Base-by-base conservation (phyloP, 1,140 invertebrate genomes). In the Drosophila setifemur region DNA sequence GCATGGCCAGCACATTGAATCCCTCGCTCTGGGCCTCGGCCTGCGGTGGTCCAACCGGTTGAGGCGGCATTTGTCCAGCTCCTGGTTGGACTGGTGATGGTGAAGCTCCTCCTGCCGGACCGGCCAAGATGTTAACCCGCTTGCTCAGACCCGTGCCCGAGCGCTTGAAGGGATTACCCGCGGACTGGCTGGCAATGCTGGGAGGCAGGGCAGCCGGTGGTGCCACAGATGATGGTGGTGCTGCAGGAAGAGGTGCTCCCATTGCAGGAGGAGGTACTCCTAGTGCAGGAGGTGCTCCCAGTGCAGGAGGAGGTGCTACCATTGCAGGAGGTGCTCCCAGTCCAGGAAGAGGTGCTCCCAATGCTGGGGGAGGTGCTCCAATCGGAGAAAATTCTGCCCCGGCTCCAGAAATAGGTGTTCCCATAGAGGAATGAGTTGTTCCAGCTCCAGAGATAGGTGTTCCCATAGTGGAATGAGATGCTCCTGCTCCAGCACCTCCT, bases 151-250 rank as follows among this genome's bases (percentile, higher is more conserved):
- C 70, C 5, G 79, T 88, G 2, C n/a, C n/a, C n/a, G 77, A 58
- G 4, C 88, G 78, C 71, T 92, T 92, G 52, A 88, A 90, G 14
- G 89, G 89, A 67, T 90, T 90, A 1, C 73, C 81, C 4, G 44
- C 40, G 60, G 52, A 6, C 71, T 16, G 6, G 53, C 29, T 39
- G 68, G 14, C 12, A 1, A 44, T 29, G 33, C 64, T 29, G 11
- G 49, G 39, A n/a, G 45, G 6, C 11, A 40, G 25, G 19, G 39
- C 42, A 12, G 21, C 40, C 6, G 43, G 43, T 0, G 57, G 31
- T 9, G 25, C 42, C 5, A 63, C 5, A 8, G 50, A 19, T 33
- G 58, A 6, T 44, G 40, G 44, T n/a, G 69, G 57, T 28, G 58
- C 26, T 18, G 33, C 31, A n/a, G n/a, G n/a, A n/a, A n/a, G n/a